Base-by-base conservation (phyloP, 1,140 invertebrate species). In the Papilio polyxenes region DNA sequence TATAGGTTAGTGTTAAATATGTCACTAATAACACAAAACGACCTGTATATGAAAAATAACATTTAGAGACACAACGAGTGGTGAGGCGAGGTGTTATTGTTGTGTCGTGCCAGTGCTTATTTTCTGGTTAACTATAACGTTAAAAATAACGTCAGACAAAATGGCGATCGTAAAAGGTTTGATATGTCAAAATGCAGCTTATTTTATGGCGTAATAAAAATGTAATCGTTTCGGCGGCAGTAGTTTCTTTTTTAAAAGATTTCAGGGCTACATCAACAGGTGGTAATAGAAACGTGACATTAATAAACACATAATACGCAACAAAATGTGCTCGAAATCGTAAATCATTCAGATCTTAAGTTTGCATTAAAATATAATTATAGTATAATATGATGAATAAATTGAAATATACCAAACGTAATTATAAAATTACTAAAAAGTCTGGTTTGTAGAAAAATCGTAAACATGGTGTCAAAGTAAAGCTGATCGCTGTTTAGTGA, bases 121-220 rank as follows among this genome's bases (percentile, higher is more conserved):
- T 48, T 69, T 69, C 78, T 80, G 78, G 78, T 80, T 80, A 80
- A 80, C 78, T 80, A 80, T 80, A 69, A 80, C 62, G 78, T 80
- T 69, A 80, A 80, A 80, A 80, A 80, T 80, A 80, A 69, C 62
- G 78, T 48, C 62, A 23, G 59, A 80, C 78, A 80, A 69, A 80
- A 80, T 80, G 78, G 78, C 62, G 78, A 65, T 80, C 78, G 78
- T 80, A 80, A 80, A 80, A 80, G 78, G 78, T 80, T 79, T 80
- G 56, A 80, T 65, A 69, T 80, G 78, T 80, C 78, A 80, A 80
- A 80, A 69, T 80, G 78, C 78, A 80, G 78, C 44, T 20, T 65
- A 80, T 69, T 80, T 80, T 69, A 80, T 80, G 78, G 37, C 40
- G 17, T n/a, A 62, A 31, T 80, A 80, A 80, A 79, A 80, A 65